Base-by-base conservation (phyloP, 2,797 vertebrate genomes). In the Chromobotia macracanthus region DNA sequence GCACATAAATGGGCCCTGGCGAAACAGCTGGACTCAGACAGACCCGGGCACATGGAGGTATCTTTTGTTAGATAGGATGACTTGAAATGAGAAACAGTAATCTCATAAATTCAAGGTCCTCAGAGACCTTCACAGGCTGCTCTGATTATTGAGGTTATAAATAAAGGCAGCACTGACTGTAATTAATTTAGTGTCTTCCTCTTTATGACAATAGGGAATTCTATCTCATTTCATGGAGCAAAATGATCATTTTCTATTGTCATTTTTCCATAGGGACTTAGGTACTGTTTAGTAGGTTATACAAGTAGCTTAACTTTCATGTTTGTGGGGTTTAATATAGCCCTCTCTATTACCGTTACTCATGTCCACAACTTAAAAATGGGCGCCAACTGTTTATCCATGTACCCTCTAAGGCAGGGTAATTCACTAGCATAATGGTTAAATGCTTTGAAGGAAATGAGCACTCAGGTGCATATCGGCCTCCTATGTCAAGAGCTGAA, bases 71-170 rank as follows among this genome's bases (percentile, higher is more conserved):
- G 70, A 79, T 78, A 65, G 44, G 25, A 79, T 60, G 73, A 81
- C 72, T 79, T 69, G 77, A 84, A 86, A 82, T 82, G 72, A 86
- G 79, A 75, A 80, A 77, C 69, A 51, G 68, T 77, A 77, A 73
- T 78, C 82, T 80, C 73, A 64, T 85, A 86, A 84, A 86, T 74
- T 77, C 73, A 80, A 72, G 81, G 84, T 85, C 84, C 75, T 86
- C 67, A 12, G 83, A 77, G 79, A 76, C 80, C 84, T 77, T 86
- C 70, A 41, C 80, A 78, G 74, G 71, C 78, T 80, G 84, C 83
- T 85, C 79, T 77, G 79, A 85, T 87, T 84, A 87, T 84, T 84
- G 68, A 85, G 79, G 85, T 83, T 56, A 76, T 85, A 86, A 82
- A 87, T 83, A 86, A 82, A 69, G 76, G 76, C 56, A 78, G 77